These are phyloP conservation scores for Cephalopachus bancanus DNA, from an alignment of 2,797 vertebrate genomes.

Conservation along the genomic window DNA sequence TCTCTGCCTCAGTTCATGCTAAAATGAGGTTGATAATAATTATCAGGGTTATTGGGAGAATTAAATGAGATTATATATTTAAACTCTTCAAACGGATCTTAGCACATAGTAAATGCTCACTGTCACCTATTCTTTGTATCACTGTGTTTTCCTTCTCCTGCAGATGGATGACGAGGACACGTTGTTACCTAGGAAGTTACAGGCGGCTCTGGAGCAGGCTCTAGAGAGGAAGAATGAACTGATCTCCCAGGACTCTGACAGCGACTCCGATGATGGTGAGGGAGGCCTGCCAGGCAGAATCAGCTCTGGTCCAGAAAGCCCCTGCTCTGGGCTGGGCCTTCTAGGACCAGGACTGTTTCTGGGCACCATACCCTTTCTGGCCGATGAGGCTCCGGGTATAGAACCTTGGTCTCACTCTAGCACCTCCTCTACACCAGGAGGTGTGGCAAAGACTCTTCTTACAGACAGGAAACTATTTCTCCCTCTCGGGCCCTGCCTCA, in stretches of 20 bases:
- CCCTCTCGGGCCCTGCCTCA: neutral
- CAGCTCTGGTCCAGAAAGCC: neutral
- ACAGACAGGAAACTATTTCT: slow-evolving; percentile 20
- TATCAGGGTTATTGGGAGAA: neutral
- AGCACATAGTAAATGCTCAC: neutral
- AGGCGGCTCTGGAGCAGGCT: slow-evolving; percentile 98
- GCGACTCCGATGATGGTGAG: slow-evolving; percentile 98
- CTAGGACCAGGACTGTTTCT: neutral
- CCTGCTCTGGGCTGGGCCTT: neutral
- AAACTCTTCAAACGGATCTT: neutral
- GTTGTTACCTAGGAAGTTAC: slow-evolving; percentile 97
- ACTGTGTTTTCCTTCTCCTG: slow-evolving; percentile 64
- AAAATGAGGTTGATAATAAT: slow-evolving; percentile 46
- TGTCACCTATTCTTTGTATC: neutral
- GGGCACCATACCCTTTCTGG: neutral
- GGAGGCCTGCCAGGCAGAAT: neutral
- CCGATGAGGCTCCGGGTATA: neutral
- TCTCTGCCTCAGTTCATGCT: slow-evolving; percentile 8
- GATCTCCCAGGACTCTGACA: slow-evolving; percentile 98
- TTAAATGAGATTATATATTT: neutral
- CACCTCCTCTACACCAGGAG: neutral
- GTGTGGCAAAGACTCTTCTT: neutral
- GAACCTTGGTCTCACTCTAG: neutral
- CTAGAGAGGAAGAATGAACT: slow-evolving; percentile 98
- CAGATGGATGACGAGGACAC: slow-evolving; percentile 99